Conservation (phyloP, 2,888 invertebrate genomes). For the Phaonia tiefii region DNA sequence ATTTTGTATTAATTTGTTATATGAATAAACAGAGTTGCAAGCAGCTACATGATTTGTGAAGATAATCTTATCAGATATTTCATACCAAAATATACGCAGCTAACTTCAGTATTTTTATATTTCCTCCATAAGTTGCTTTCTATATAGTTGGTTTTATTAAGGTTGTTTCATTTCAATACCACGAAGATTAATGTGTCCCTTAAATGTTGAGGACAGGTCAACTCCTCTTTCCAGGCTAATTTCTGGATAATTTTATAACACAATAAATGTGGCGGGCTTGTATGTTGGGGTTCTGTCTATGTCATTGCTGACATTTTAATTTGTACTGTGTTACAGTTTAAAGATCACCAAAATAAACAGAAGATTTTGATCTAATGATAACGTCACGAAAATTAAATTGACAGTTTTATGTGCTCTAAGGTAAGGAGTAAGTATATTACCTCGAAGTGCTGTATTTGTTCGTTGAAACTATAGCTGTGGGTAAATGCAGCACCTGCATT, state of each 20-base stretch:
- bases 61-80: too few species aligned
- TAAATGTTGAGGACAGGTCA: slow-evolving; percentile 31
- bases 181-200: slow-evolving; percentile 61
- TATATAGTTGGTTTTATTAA: too few species aligned
- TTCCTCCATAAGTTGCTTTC: too few species aligned
- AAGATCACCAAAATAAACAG: slow-evolving; percentile 32
- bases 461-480: too few species aligned
- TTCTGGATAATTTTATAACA: slow-evolving; percentile 32
- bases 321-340: slow-evolving; percentile 50
- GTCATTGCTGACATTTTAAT: slow-evolving; percentile 47
- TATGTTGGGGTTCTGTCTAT: background rate
- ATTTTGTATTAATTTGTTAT: too few species aligned
- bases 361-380: slow-evolving; percentile 49
- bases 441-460: too few species aligned
- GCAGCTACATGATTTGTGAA: too few species aligned
- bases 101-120: too few species aligned
- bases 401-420: slow-evolving; percentile 24
- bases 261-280: slow-evolving; percentile 51
- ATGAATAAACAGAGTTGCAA: too few species aligned
- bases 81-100: too few species aligned
- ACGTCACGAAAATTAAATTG: slow-evolving; percentile 40
- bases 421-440: too few species aligned
- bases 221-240: background rate
- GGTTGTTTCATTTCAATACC: slow-evolving; percentile 1
- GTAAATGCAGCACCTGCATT: background rate